Percentiles rank a stretch among this genome's conserved stretches.
These are phyloP conservation scores for Plecturocebus donacophilus DNA, from an alignment of 2,113 vertebrate genomes.

Conservation along the genomic window DNA sequence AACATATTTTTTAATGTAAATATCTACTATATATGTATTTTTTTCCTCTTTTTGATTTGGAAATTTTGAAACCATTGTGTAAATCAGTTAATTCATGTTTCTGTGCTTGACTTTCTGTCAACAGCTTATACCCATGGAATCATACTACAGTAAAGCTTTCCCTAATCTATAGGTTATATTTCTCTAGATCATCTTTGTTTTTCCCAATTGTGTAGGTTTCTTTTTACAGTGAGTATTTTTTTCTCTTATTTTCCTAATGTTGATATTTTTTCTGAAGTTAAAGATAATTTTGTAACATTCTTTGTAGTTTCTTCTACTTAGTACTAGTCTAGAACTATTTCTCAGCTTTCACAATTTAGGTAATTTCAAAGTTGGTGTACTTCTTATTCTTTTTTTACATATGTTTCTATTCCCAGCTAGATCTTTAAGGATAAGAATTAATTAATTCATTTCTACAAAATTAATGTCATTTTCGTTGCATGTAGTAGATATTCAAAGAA, in stretches of 20 bases:
- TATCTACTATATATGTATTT: background rate
- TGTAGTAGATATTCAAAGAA: background rate
- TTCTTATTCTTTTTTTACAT: background rate
- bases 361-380: background rate
- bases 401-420: background rate
- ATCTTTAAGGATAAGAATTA: background rate
- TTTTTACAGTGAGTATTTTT: background rate
- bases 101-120: background rate
- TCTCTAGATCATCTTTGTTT: background rate
- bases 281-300: background rate
- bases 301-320: background rate
- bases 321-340: background rate
- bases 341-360: background rate
- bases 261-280: background rate
- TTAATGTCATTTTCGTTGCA: background rate
- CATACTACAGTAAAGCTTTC: background rate
- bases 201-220: background rate
- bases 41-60: background rate
- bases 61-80: background rate
- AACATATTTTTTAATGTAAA: slow-evolving; percentile 40
- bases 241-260: background rate
- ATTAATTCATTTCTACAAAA: background rate
- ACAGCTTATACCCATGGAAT: background rate
- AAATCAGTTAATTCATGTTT: background rate
- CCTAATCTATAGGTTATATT: background rate